Evolutionary conservation across 2,797 vertebrate genomes (phyloP).

Genomic region (Acanthurus leucopareius): DNA sequence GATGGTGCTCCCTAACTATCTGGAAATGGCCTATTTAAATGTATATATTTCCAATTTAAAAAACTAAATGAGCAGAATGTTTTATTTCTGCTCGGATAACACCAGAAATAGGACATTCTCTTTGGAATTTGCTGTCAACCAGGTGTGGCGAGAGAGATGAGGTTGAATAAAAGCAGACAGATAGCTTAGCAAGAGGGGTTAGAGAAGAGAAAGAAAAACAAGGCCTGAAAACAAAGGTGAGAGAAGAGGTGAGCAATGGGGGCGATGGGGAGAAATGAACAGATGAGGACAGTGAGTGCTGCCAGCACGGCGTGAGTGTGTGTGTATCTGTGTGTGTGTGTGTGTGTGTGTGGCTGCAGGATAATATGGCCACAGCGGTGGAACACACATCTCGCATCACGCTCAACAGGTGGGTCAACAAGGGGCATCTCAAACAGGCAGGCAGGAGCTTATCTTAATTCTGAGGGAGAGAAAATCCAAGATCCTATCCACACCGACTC

Average conservation of each 20-base stretch:
- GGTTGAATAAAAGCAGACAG: constrained; percentile 71
- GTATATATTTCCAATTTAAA: constrained; percentile 63
- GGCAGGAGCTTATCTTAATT: constrained; percentile 89
- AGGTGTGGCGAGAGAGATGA: constrained; percentile 67
- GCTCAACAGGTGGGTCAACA: constrained; percentile 83
- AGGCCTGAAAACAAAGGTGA: constrained; percentile 73
- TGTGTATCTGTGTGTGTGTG: background rate
- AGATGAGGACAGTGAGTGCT: constrained; percentile 64
- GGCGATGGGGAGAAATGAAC: constrained; percentile 60
- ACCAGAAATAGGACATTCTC: constrained; percentile 64
- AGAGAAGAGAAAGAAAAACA: constrained; percentile 59
- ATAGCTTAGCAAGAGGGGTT: constrained; percentile 57
- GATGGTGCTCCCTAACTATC: constrained; percentile 25
- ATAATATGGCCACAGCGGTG: constrained; percentile 65
- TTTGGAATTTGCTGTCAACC: constrained; percentile 66
- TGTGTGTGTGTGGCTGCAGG: constrained; percentile 39
- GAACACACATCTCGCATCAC: constrained; percentile 70
- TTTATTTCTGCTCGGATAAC: constrained; percentile 66
- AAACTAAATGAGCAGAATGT: constrained; percentile 67
- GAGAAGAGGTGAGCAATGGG: constrained; percentile 48
- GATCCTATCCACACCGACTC: constrained; percentile 83
- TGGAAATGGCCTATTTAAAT: constrained; percentile 68
- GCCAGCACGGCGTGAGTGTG: constrained; percentile 43
- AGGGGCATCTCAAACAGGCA: constrained; percentile 81
- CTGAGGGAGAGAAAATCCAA: constrained; percentile 86